Evolutionary conservation across 2,888 invertebrate genomes (phyloP).

Genomic region (Netelia melanura): DNA sequence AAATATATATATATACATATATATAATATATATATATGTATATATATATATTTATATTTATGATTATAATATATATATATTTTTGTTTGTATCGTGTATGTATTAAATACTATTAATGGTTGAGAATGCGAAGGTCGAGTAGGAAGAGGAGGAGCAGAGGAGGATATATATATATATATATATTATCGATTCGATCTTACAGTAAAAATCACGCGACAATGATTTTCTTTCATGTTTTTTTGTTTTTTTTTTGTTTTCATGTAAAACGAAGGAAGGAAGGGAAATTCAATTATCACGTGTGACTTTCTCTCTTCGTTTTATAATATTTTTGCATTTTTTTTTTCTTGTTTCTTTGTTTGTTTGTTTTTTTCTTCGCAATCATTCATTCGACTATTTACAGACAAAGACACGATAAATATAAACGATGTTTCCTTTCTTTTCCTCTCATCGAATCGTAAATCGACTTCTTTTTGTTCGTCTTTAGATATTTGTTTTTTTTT

Average conservation of each 20-base stretch:
- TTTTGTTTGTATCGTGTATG: constrained; percentile 33
- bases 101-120: constrained; percentile 60
- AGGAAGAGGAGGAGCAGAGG: constrained; percentile 40
- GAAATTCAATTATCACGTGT: constrained; percentile 56
- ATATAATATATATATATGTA: constrained; percentile 23
- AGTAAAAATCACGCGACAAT: constrained; percentile 49
- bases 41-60: constrained; percentile 3
- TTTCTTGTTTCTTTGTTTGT: constrained; percentile 17
- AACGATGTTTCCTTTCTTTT: constrained; percentile 30
- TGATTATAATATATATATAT: constrained; percentile 36
- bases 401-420: constrained; percentile 57
- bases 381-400: constrained; percentile 62
- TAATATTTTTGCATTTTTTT: background rate
- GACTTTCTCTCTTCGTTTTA: constrained; percentile 12
- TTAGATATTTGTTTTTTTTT: constrained; percentile 14
- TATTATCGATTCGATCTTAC: constrained; percentile 32
- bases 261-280: constrained; percentile 38
- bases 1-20: constrained; percentile 25
- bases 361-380: constrained; percentile 30
- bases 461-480: constrained; percentile 14
- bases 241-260: constrained; percentile 10
- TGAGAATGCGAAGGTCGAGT: constrained; percentile 54
- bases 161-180: constrained; percentile 43
- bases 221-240: background rate
- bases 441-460: constrained; percentile 27